Percentiles rank a stretch among this genome's conserved stretches.
These are phyloP conservation scores for Cataglyphis hispanica DNA, from an alignment of 1,140 invertebrate species.

Conservation along the genomic window DNA sequence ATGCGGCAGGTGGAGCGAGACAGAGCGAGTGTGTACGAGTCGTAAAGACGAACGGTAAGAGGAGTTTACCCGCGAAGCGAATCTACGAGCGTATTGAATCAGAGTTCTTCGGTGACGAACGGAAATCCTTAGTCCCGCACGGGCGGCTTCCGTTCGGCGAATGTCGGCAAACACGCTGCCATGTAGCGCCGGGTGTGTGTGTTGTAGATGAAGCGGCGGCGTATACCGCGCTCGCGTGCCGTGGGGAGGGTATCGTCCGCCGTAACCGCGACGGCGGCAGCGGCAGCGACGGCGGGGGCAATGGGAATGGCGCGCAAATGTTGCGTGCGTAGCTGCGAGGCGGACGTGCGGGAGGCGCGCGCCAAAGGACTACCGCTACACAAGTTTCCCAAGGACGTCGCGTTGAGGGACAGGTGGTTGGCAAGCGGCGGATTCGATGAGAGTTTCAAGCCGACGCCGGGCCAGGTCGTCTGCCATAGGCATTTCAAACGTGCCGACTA, in stretches of 20 bases:
- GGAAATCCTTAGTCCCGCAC: too few relatives aligned
- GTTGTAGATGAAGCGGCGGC: conserved; percentile 68
- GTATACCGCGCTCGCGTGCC: conserved; percentile 60
- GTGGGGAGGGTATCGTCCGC: conserved; percentile 40
- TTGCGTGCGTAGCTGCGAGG: conserved; percentile 82
- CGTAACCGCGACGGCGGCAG: conserved; percentile 66
- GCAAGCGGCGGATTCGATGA: conserved; percentile 84
- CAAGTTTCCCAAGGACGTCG: conserved; percentile 86
- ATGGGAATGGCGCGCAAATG: conserved; percentile 84
- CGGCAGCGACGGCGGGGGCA: conserved; percentile 48
- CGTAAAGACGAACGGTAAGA: neutral
- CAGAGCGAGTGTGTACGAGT: neutral
- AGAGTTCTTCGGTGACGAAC: too few relatives aligned
- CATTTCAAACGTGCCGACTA: conserved; percentile 89
- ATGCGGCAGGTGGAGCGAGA: conserved; percentile 32
- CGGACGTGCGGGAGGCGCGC: conserved; percentile 81
- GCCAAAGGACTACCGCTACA: conserved; percentile 87
- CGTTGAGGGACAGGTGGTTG: conserved; percentile 85
- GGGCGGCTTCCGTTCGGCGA: conserved; percentile 29
- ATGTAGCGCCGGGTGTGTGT: conserved; percentile 68
- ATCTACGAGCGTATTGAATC: neutral
- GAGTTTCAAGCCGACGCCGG: conserved; percentile 86
- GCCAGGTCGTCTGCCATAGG: conserved; percentile 88
- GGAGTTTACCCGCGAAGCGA: neutral
- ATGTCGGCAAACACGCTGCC: conserved; percentile 53